Base-by-base conservation (phyloP, 37 sponge, comb jelly and placozoan species). In the Tethya wilhelma region DNA sequence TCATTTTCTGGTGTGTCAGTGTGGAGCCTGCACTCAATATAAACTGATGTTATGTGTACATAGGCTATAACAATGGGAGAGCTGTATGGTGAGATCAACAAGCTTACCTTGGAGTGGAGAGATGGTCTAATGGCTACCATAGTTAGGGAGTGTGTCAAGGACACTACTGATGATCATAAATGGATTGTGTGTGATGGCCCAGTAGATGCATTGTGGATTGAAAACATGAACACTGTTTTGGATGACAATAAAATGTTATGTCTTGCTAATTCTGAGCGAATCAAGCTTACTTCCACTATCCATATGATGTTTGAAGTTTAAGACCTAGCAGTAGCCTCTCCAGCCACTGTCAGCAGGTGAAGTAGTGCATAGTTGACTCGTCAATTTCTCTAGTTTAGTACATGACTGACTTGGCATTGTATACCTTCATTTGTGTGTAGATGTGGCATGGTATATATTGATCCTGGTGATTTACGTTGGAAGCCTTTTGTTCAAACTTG, bases 181-280 rank as follows among this genome's bases (percentile, higher is more conserved):
- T 98, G 99, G 99, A 96, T 98, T 38, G 86, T 98, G 14, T 96
- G 96, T 79, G 99, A 98, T 80, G 99, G 99, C 31, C 99, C 99
- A 25, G 99, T 98, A 56, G 99, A 98, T 56, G 99, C 99, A 9
- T 88, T 98, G 42, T 98, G 99, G 99, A 98, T 98, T 70, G 99
- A 98, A 81, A 98, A 98, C 92, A 98, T 98, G 99, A 98, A 98
- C 93, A 98, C 99, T 38, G 99, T 98, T 58, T 78, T 98, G 78
- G 99, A 98, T 86, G 99, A 98, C 86, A 98, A 98, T 75, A 98
- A 98, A 74, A 98, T 98, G 99, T 64, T 98, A 74, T 98, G 99
- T 81, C 80, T 98, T 44, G 99, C 99, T 63, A 98, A 98, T 86
- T 86, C 88, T 28, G 99, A 98, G 85, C 79, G 99, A 8, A 98